Conservation (phyloP, 2,113 vertebrate species). For the Mustela nigripes region DNA sequence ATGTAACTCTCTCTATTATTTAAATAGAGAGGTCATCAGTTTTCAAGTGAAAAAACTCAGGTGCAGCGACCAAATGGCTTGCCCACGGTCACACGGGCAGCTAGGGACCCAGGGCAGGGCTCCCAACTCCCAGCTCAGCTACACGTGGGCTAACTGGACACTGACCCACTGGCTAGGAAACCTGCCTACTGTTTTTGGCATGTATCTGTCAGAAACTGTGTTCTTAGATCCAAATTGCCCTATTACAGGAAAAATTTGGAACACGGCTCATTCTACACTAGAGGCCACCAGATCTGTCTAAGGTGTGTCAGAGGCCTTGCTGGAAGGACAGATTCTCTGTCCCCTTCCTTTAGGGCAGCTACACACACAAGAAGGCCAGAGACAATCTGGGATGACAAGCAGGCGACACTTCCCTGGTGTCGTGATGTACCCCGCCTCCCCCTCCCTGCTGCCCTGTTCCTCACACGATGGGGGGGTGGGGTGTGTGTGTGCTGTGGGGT, state of each 20-base stretch:
- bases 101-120: background rate
- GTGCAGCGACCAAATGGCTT: background rate
- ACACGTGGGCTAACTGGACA: background rate
- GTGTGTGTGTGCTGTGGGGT: accelerated
- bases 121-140: background rate
- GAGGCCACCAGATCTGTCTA: background rate
- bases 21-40: background rate
- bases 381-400: background rate
- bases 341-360: background rate
- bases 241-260: background rate
- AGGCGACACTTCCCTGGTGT: too few relatives aligned
- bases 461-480: background rate
- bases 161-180: background rate
- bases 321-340: background rate
- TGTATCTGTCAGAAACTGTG: background rate
- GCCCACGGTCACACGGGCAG: background rate
- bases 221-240: background rate
- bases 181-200: background rate
- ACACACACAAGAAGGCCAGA: accelerated
- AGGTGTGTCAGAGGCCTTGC: background rate
- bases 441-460: accelerated
- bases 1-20: background rate
- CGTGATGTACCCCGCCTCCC: background rate
- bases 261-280: background rate
- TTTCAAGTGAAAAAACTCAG: constrained; percentile 21